A percentile compares a stretch with the other conserved stretches of the same genome.
Evolutionary conservation across 2,888 invertebrate species (phyloP).

Genomic region (Bimastos eiseni): DNA sequence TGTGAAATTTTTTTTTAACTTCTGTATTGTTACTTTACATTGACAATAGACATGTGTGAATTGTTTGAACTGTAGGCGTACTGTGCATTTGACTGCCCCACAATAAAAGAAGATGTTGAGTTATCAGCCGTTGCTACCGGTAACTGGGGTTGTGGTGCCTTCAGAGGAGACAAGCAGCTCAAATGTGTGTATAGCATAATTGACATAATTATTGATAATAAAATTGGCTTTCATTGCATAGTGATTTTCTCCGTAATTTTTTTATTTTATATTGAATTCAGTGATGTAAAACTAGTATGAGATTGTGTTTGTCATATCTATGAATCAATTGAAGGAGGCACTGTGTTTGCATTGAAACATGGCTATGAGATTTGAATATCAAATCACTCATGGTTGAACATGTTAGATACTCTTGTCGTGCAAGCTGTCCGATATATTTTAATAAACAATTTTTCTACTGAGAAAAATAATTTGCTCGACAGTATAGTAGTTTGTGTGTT

Average conservation of each 20-base stretch:
- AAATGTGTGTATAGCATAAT: conserved; percentile 49
- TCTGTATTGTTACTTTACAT: neutral
- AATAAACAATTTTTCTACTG: neutral
- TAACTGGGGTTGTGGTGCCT: conserved; percentile 94
- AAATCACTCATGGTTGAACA: too few relatives aligned
- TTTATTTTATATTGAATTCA: too few relatives aligned
- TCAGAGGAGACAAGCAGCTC: conserved; percentile 69
- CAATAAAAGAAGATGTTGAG: conserved; percentile 73
- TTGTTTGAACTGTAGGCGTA: conserved; percentile 41
- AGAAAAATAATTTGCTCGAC: neutral
- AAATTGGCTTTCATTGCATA: neutral
- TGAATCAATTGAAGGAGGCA: too few relatives aligned
- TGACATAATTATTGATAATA: neutral
- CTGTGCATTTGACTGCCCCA: conserved; percentile 39
- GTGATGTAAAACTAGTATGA: too few relatives aligned
- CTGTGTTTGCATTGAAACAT: too few relatives aligned
- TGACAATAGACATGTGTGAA: neutral
- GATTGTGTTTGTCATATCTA: neutral
- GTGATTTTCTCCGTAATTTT: neutral
- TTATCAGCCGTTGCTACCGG: conserved; percentile 75
- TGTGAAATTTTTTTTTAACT: neutral
- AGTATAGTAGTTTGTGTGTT: too few relatives aligned
- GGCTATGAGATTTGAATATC: too few relatives aligned
- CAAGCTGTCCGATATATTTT: neutral
- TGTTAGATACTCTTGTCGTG: neutral